Evolutionary conservation across 2,797 vertebrate species (phyloP).

Genomic region (Chelon auratus): DNA sequence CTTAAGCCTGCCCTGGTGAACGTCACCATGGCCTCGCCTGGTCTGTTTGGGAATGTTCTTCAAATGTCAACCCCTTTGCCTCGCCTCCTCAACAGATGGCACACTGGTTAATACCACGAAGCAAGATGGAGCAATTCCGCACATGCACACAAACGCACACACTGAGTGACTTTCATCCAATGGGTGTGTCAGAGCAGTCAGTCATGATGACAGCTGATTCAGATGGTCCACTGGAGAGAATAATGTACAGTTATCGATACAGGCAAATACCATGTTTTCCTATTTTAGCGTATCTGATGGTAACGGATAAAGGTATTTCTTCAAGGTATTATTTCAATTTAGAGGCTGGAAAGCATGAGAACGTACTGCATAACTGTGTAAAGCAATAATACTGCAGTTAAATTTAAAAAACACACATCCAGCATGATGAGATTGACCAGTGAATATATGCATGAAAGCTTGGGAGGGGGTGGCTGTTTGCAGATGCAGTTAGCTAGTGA

Average conservation of each 20-base stretch:
- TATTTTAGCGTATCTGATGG: neutral
- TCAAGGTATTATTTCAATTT: neutral
- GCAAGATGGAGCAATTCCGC: conserved; percentile 31
- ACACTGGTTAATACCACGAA: conserved; percentile 56
- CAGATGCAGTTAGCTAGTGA: conserved; percentile 49
- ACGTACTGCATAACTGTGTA: neutral
- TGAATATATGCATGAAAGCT: conserved; percentile 4
- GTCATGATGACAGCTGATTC: conserved; percentile 9
- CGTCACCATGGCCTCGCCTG: conserved; percentile 20
- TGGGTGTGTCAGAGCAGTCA: conserved; percentile 15
- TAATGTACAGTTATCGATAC: neutral
- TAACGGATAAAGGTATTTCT: neutral
- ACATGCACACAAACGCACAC: conserved; percentile 11
- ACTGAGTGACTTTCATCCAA: conserved; percentile 27
- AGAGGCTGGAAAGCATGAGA: neutral
- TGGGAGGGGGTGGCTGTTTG: conserved; percentile 20
- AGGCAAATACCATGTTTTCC: conserved; percentile 4
- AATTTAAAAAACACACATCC: conserved; percentile 8
- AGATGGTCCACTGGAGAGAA: neutral
- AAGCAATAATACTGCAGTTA: neutral
- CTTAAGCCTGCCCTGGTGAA: neutral
- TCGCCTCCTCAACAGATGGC: conserved; percentile 73
- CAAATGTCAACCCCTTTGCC: conserved; percentile 55
- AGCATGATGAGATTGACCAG: conserved; percentile 21
- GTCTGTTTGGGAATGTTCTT: conserved; percentile 41